Evolutionary conservation across 1,140 invertebrate genomes (phyloP).

Genomic region (Lepidurus apus): DNA sequence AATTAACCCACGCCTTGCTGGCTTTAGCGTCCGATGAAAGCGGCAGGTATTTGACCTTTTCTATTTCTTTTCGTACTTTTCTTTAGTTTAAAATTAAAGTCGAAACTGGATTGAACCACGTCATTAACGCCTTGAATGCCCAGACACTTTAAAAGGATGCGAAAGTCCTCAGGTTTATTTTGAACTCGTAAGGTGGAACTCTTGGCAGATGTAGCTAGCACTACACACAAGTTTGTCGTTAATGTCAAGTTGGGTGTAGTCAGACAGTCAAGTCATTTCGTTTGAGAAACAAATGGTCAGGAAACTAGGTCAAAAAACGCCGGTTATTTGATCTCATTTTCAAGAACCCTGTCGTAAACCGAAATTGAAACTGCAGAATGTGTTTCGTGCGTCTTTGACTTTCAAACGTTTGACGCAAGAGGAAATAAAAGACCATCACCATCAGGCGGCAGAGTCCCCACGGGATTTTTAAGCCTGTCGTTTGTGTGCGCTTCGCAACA

Average conservation of each 20-base stretch:
- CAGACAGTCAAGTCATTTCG: neutral
- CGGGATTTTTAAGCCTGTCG: too few relatives aligned
- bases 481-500: too few relatives aligned
- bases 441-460: too few relatives aligned
- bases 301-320: neutral
- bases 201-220: neutral
- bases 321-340: neutral
- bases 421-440: neutral
- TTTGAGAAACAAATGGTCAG: neutral
- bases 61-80: neutral
- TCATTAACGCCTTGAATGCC: neutral
- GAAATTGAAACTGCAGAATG: neutral
- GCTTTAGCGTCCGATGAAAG: neutral
- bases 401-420: neutral
- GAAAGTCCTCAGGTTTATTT: neutral
- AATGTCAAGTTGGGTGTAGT: neutral
- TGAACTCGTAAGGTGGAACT: neutral
- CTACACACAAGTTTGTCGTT: neutral
- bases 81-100: too few relatives aligned
- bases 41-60: neutral
- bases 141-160: neutral
- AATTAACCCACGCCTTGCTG: neutral
- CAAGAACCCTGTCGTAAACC: neutral
- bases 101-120: neutral
- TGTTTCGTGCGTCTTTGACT: neutral